Conservation (phyloP, 2,797 vertebrate genomes). For the Ammospiza maritima region DNA sequence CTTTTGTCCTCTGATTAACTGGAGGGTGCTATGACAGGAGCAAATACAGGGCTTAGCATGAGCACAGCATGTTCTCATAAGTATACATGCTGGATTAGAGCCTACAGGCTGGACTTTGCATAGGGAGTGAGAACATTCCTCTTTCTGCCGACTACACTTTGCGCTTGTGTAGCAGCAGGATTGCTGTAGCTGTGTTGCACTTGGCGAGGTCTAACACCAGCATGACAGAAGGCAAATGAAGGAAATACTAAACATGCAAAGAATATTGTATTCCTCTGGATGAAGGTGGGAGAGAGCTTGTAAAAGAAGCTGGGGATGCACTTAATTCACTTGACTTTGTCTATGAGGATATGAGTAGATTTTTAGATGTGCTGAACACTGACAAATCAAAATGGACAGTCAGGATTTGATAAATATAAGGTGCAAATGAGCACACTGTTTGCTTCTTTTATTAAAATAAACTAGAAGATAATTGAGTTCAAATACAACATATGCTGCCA, state of each 20-base stretch:
- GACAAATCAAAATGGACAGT: background rate
- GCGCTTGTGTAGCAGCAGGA: background rate
- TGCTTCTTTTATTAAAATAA: background rate
- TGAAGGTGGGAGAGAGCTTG: background rate
- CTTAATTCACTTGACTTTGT: background rate
- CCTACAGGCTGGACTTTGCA: background rate
- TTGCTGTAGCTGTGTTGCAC: conserved; percentile 15
- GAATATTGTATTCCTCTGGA: background rate
- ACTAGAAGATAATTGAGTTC: background rate
- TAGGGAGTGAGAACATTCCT: background rate
- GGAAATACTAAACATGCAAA: background rate
- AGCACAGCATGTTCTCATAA: background rate
- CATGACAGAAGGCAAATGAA: background rate
- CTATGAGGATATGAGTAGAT: background rate
- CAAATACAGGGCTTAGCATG: background rate
- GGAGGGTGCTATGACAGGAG: background rate
- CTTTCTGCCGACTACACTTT: background rate
- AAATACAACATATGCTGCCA: background rate
- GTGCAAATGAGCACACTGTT: background rate
- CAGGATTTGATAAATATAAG: background rate
- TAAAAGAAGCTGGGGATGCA: background rate
- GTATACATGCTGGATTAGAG: background rate
- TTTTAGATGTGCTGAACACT: background rate
- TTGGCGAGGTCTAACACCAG: background rate
- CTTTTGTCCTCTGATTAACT: background rate